A percentile compares a stretch with the other conserved stretches of the same genome.
Conservation (phyloP, 2,113 vertebrate genomes). For the Nothocercus nigrocapillus region DNA sequence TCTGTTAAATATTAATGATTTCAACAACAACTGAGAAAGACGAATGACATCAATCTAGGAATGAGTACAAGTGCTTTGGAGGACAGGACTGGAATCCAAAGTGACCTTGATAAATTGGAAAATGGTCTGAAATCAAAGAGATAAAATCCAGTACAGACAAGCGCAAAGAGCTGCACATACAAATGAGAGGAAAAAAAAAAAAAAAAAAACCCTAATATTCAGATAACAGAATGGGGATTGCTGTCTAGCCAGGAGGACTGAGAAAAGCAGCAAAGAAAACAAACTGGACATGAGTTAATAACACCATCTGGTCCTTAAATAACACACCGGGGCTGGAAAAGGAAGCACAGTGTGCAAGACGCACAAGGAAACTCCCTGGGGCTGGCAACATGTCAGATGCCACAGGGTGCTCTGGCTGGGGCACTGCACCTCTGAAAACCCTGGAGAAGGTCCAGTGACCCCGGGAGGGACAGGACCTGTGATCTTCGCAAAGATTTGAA, state of each 20-base stretch:
- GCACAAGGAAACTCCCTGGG: fast-evolving
- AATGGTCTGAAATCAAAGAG: conserved; percentile 63
- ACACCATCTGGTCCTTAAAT: background rate
- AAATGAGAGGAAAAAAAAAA: background rate
- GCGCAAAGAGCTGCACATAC: background rate
- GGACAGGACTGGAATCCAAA: conserved; percentile 44
- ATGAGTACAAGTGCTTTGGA: conserved; percentile 52
- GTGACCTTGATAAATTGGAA: conserved; percentile 53
- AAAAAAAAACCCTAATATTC: background rate
- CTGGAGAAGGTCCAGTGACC: background rate
- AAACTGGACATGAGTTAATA: background rate
- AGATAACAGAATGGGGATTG: fast-evolving
- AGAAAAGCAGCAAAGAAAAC: background rate
- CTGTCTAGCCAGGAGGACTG: background rate
- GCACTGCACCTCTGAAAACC: fast-evolving
- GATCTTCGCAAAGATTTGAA: background rate
- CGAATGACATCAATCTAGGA: background rate
- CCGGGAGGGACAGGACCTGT: fast-evolving
- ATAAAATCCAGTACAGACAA: conserved; percentile 17
- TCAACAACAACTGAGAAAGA: background rate
- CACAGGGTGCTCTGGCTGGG: background rate
- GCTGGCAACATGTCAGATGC: fast-evolving
- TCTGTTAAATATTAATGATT: conserved; percentile 21
- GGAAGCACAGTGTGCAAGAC: fast-evolving
- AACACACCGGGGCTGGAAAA: fast-evolving